Conservation (phyloP, 2,797 vertebrate species). For the Heterohyrax brucei region DNA sequence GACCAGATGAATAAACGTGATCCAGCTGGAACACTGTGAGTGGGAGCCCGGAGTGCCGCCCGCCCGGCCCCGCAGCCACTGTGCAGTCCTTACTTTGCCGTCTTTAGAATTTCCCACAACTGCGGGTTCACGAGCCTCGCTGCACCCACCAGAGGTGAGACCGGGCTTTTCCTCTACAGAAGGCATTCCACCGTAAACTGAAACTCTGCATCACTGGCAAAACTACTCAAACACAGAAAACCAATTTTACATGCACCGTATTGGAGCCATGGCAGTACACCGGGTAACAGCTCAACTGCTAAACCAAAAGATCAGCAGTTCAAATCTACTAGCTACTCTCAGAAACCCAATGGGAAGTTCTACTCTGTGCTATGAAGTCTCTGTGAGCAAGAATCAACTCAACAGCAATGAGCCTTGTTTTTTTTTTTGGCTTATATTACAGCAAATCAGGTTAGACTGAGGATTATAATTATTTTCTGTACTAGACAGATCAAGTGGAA, state of each 20-base stretch:
- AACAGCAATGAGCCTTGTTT: too few relatives aligned
- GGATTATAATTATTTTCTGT: constrained; percentile 47
- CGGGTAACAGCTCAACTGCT: too few relatives aligned
- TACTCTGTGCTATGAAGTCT: too few relatives aligned
- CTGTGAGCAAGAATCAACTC: too few relatives aligned
- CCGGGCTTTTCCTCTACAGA: background rate
- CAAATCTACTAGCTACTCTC: too few relatives aligned
- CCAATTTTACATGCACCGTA: constrained; percentile 11
- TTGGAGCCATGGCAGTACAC: background rate
- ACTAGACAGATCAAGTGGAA: constrained; percentile 13
- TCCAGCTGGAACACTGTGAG: background rate
- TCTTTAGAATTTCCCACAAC: background rate
- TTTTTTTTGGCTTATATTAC: too few relatives aligned
- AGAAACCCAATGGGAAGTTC: too few relatives aligned
- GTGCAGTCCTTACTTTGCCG: background rate
- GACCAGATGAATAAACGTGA: background rate
- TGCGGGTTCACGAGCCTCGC: background rate
- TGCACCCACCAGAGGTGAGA: background rate
- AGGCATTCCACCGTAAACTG: constrained; percentile 23
- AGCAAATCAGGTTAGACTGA: background rate
- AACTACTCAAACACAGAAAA: constrained; percentile 11
- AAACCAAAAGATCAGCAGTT: too few relatives aligned
- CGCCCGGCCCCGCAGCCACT: background rate
- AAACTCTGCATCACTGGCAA: constrained; percentile 50
- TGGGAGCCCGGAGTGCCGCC: too few relatives aligned